These are phyloP conservation scores for Plecotus auritus DNA, from an alignment of 2,113 vertebrate genomes.

Conservation along the genomic window DNA sequence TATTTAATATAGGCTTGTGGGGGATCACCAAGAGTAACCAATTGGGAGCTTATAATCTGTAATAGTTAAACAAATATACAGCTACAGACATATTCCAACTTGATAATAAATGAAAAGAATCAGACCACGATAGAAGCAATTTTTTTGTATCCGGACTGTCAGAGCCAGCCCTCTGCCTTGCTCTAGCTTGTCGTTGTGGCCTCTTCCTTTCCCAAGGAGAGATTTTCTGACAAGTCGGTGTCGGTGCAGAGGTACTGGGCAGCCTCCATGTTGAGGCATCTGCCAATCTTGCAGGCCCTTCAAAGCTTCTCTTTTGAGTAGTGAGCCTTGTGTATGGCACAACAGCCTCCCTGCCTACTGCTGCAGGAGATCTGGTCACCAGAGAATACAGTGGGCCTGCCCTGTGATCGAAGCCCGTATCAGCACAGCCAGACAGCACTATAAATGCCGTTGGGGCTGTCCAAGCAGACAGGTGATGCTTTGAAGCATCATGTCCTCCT, in stretches of 20 bases:
- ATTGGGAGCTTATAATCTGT: not conserved
- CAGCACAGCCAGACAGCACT: accelerated
- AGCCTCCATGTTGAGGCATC: not conserved
- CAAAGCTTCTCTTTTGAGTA: not conserved
- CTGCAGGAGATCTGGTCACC: not conserved
- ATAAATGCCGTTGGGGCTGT: not conserved
- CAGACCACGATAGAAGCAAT: not conserved
- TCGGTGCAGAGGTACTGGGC: not conserved
- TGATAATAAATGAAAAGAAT: not conserved
- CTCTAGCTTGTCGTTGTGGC: not conserved
- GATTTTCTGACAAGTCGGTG: not conserved
- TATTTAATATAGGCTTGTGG: not conserved
- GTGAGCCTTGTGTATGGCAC: not conserved
- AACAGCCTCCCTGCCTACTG: not conserved
- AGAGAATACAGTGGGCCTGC: no score
- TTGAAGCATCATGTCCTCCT: not conserved
- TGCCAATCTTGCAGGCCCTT: not conserved
- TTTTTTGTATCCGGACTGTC: not conserved
- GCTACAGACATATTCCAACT: not conserved
- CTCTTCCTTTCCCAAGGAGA: not conserved
- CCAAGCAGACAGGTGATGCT: not conserved
- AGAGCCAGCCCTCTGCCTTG: not conserved
- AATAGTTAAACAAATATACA: not conserved
- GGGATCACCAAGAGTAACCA: not conserved
- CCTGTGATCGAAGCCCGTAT: not conserved